Base-by-base conservation (phyloP, 2,113 vertebrate genomes). In the Argyrosomus japonicus region DNA sequence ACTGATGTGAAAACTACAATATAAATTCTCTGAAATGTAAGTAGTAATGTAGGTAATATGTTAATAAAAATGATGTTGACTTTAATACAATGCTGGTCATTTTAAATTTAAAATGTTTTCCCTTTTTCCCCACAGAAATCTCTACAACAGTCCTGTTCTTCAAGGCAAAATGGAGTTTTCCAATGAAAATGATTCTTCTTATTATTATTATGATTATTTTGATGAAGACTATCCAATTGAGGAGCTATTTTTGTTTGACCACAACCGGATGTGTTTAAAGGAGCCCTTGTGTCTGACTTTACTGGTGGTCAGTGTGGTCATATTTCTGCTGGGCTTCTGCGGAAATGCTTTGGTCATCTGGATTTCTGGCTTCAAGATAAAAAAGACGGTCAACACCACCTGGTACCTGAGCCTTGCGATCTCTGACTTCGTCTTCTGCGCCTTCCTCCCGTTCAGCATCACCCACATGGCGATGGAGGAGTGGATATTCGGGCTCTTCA, bases 341-440 rank as follows among this genome's bases (percentile, higher is more conserved):
- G 98, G 98, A 23, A 99, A 99, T 0, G 96, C 94, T 5, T 62
- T 99, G 1, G 97, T 99, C 57, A 99, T 99, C 10, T 92, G 95
- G 85, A 96, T 99, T 4, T 92, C 96, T 36, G 94, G 93, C 17
- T 94, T 96, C 50, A 97, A 96, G 95, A 97, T 97, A 96, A 99
- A 96, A 91, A 98, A 90, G 86, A 95, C 97, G 0, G 95, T 99
- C 82, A 99, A 97, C 60, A 97, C 96, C 0, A 86, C 97, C 71
- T 99, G 98, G 98, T 98, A 99, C 84, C 93, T 99, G 82, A 97
- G 98, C 88, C 87, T 99, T 68, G 98, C 98, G 0, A 83, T 97
- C 12, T 98, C 98, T 0, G 98, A 99, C 88, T 97, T 98, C 72
- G 87, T 98, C 54, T 99, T 98, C 94, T 98, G 97, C 0, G 56